Base-by-base conservation (phyloP, 2,888 invertebrate species). In the Hedychridium roseum region DNA sequence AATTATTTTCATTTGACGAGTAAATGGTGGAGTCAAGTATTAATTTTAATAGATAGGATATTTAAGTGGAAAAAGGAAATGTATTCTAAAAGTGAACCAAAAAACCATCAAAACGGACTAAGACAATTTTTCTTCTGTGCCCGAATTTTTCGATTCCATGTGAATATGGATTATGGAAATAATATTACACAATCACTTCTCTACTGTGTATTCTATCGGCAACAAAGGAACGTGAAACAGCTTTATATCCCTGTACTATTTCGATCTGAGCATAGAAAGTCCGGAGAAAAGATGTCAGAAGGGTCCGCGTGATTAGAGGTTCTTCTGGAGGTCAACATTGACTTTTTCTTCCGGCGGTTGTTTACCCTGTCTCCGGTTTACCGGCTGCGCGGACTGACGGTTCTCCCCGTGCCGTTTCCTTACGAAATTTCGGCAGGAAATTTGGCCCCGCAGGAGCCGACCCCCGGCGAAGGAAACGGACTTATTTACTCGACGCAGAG, bases 311-410 rank as follows among this genome's bases (percentile, higher is more conserved):
- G 43, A 49, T 55, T 55, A 52, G 44, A 46, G 41, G 48, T 54
- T 37, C 45, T 43, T 2, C 32, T 36, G 37, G 41, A 52, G 35
- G 49, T 55, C 46, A 57, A 49, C 55, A 52, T 57, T 57, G 54
- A 26, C 48, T 44, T 43, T 55, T 32, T 39, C 27, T 36, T 40
- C 11, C 31, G 15, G n/a, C n/a, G 36, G 28, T 28, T 39, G 43
- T 43, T 30, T 23, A 14, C 18, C 27, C 6, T 30, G n/a, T 17
- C 6, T 20, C 18, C 27, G 9, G 11, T 5, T 5, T 18, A 9
- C 21, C 9, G 32, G n/a, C n/a, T 21, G 28, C 32, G 40, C 20
- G 23, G 41, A 27, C 18, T 27, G 32, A 16, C 9, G 15, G 14
- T 15, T 5, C 18, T 18, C 17, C 17, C 18, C 9, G 23, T n/a